A percentile compares a stretch with the other conserved stretches of the same genome.
Evolutionary conservation across 2,113 vertebrate genomes (phyloP).

Genomic region (Microcebus lehilahytsara): DNA sequence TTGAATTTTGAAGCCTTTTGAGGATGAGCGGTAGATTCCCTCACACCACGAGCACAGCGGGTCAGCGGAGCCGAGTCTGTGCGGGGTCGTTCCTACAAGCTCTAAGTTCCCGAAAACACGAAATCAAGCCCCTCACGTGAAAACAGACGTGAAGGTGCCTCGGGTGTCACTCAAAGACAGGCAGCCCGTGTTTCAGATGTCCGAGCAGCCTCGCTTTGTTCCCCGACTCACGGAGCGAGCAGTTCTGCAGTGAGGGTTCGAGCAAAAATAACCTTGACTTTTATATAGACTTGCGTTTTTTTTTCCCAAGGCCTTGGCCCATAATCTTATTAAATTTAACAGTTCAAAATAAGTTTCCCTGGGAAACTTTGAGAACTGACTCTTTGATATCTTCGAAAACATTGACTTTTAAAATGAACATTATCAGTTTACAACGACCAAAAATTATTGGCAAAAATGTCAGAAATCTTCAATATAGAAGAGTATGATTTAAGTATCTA

Average conservation of each 20-base stretch:
- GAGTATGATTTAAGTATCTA: background rate
- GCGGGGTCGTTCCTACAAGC: background rate
- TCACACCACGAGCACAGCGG: fast-evolving
- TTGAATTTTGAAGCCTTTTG: background rate
- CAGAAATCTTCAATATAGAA: background rate
- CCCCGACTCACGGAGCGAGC: background rate
- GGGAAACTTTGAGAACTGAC: slow-evolving; percentile 43
- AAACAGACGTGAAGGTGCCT: fast-evolving
- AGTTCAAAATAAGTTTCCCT: slow-evolving; percentile 65
- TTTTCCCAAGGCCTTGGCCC: slow-evolving; percentile 37
- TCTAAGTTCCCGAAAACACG: background rate
- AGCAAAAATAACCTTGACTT: slow-evolving; percentile 72
- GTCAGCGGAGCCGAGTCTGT: fast-evolving
- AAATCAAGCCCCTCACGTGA: background rate
- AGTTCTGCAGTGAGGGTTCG: background rate
- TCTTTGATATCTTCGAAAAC: background rate
- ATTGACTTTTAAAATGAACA: background rate
- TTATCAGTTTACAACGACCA: background rate
- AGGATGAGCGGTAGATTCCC: background rate
- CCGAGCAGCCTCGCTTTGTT: background rate
- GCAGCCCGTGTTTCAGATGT: fast-evolving
- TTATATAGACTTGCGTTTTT: slow-evolving; percentile 71
- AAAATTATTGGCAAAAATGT: background rate
- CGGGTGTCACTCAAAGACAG: fast-evolving
- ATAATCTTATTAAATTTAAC: slow-evolving; percentile 49